Evolutionary conservation across 2,797 vertebrate species (phyloP).

Genomic region (Enteromius mattozi): DNA sequence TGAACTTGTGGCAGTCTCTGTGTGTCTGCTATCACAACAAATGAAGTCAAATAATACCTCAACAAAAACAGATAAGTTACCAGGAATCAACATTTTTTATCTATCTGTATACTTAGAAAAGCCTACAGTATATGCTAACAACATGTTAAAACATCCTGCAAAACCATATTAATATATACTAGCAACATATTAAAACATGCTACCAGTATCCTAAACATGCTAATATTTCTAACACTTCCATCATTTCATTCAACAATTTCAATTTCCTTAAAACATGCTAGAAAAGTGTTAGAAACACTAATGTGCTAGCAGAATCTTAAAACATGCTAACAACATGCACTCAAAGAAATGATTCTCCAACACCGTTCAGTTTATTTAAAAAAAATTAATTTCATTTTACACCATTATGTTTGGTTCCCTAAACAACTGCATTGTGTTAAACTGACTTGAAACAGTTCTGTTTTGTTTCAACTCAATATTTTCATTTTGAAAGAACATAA

Average conservation of each 20-base stretch:
- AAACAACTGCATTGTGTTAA: no score
- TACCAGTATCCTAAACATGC: not conserved
- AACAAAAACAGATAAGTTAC: not conserved
- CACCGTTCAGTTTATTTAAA: no score
- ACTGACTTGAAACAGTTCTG: no score
- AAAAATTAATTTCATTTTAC: no score
- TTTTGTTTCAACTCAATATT: no score
- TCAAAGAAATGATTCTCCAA: no score
- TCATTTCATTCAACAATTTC: no score
- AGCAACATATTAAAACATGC: not conserved
- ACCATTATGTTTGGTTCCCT: no score
- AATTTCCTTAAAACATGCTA: not conserved
- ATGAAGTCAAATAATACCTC: conserved; percentile 15
- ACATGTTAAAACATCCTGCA: not conserved
- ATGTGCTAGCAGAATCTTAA: not conserved
- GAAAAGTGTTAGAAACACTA: not conserved
- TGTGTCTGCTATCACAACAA: conserved; percentile 36
- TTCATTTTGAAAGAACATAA: no score
- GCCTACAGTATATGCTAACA: not conserved
- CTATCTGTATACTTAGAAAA: not conserved
- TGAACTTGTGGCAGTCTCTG: conserved; percentile 69
- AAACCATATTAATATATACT: not conserved
- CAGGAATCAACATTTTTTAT: not conserved
- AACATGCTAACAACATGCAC: not conserved
- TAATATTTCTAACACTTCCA: not conserved